Conservation (phyloP, 2,888 invertebrate genomes). For the Heliconius cydno region DNA sequence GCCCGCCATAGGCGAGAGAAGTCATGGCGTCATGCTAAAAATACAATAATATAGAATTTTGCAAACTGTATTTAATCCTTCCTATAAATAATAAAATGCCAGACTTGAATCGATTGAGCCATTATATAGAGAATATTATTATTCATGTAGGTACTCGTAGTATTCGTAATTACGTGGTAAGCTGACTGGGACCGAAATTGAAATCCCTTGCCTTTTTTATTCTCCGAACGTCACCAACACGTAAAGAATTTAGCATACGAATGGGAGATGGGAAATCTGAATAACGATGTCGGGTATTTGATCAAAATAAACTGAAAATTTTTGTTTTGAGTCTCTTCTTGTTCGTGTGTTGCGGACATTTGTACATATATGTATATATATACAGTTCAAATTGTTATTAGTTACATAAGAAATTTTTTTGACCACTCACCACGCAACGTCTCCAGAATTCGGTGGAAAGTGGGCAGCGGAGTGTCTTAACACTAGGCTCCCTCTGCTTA, state of each 20-base stretch:
- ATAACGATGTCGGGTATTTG: conserved; percentile 30
- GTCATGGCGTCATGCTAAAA: no score
- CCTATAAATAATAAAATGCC: not conserved
- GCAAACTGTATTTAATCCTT: not conserved
- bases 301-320: conserved; percentile 9
- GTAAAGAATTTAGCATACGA: conserved; percentile 36
- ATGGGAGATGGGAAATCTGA: conserved; percentile 33
- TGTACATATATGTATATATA: not conserved
- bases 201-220: conserved; percentile 30
- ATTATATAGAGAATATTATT: conserved; percentile 8
- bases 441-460: no score
- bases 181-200: conserved; percentile 21
- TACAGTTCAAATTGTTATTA: not conserved
- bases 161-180: conserved; percentile 22
- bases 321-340: not conserved
- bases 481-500: no score
- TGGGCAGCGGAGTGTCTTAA: no score
- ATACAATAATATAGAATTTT: not conserved
- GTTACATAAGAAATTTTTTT: not conserved
- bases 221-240: conserved; percentile 27
- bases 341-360: not conserved
- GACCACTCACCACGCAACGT: no score
- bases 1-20: no score
- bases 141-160: conserved; percentile 10
- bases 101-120: not conserved